Conservation (phyloP, 1,140 invertebrate species). For the Drosophila sulfurigaster region DNA sequence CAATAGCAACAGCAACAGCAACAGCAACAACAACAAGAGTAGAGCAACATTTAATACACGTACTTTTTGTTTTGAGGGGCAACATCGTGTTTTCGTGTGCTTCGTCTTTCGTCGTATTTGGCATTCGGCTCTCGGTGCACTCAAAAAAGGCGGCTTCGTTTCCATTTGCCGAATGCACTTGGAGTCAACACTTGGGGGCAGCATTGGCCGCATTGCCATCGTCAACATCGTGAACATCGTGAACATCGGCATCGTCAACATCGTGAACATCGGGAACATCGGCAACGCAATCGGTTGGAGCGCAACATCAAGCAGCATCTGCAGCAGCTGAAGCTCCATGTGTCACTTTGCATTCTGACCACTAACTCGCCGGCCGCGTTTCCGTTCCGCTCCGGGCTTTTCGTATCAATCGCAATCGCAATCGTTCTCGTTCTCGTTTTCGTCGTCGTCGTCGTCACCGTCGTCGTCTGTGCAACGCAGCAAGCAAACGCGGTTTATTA, state of each 20-base stretch:
- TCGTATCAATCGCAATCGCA: background rate
- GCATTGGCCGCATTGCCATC: slow-evolving; percentile 47
- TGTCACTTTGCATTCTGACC: slow-evolving; percentile 84
- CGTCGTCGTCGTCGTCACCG: slow-evolving; percentile 10
- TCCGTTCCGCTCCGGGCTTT: slow-evolving; percentile 65
- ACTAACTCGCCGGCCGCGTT: slow-evolving; percentile 84
- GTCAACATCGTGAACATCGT: slow-evolving; percentile 8
- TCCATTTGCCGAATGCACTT: slow-evolving; percentile 43
- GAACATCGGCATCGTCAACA: slow-evolving; percentile 26
- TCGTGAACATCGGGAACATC: slow-evolving; percentile 21
- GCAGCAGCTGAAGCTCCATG: slow-evolving; percentile 60
- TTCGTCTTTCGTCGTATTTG: slow-evolving; percentile 20
- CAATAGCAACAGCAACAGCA: slow-evolving; percentile 31
- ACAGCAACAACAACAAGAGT: slow-evolving; percentile 8
- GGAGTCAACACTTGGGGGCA: slow-evolving; percentile 28
- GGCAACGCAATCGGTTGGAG: background rate
- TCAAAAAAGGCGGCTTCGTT: slow-evolving; percentile 52
- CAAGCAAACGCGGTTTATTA: background rate
- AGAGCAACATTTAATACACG: background rate
- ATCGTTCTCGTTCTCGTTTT: background rate
- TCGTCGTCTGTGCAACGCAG: slow-evolving; percentile 17
- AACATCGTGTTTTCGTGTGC: slow-evolving; percentile 34
- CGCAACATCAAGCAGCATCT: slow-evolving; percentile 33
- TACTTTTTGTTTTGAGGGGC: slow-evolving; percentile 4
- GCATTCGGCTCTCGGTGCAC: slow-evolving; percentile 49